Evolutionary conservation across 2,113 vertebrate species (phyloP).

Genomic region (Dipodomys ordii): DNA sequence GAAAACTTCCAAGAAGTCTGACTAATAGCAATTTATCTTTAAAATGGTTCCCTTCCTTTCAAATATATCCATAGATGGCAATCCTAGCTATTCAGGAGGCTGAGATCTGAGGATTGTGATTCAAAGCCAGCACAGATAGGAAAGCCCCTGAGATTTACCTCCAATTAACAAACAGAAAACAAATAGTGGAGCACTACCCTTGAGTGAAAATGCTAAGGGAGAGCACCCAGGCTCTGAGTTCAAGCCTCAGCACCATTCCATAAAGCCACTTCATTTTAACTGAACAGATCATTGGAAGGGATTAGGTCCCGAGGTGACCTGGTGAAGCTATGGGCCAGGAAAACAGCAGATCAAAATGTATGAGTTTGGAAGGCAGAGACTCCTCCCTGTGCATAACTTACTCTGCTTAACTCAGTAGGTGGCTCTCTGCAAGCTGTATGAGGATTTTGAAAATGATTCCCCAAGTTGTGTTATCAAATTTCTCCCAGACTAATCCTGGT

Average conservation of each 20-base stretch:
- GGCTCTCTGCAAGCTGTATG: slow-evolving; percentile 41
- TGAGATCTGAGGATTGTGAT: too few relatives aligned
- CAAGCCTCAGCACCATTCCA: neutral
- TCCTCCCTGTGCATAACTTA: slow-evolving; percentile 49
- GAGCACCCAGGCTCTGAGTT: too few relatives aligned
- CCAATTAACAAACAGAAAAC: too few relatives aligned
- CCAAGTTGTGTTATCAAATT: slow-evolving; percentile 56
- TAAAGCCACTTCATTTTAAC: slow-evolving; percentile 49
- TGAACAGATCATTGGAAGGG: neutral
- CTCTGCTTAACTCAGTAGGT: slow-evolving; percentile 38
- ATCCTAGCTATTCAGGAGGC: too few relatives aligned
- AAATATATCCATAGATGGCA: neutral
- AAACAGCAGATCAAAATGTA: slow-evolving; percentile 11
- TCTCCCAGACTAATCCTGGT: slow-evolving; percentile 59
- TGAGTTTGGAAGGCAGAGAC: slow-evolving; percentile 17
- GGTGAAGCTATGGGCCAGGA: neutral
- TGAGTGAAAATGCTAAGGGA: too few relatives aligned
- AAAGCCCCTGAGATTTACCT: too few relatives aligned
- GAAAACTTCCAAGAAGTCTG: slow-evolving; percentile 55
- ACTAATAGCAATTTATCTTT: neutral
- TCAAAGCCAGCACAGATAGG: too few relatives aligned
- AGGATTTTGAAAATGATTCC: slow-evolving; percentile 57
- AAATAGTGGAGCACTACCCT: too few relatives aligned
- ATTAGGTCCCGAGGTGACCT: slow-evolving; percentile 3
- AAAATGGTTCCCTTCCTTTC: neutral